Base-by-base conservation (phyloP, 2,797 vertebrate genomes). In the Sebastiscus albofasciatus region DNA sequence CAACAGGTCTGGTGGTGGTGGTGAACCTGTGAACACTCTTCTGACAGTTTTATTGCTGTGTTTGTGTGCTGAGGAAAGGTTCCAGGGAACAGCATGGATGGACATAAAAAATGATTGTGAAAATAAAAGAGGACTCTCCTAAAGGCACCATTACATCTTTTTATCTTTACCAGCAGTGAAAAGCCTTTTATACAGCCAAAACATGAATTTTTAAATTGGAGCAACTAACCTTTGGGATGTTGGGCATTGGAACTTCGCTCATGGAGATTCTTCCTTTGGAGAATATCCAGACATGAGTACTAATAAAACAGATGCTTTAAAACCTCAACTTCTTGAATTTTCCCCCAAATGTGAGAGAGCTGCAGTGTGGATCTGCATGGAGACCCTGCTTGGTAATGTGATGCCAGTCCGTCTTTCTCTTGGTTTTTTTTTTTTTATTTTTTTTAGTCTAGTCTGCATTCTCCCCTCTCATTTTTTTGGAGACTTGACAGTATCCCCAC, bases 171-270 rank as follows among this genome's bases (percentile, higher is more conserved):
- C n/a, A 8, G n/a, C 6, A 39, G 24, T n/a, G 10, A 56, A 72
- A 61, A 56, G 5, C 9, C 3, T 56, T 18, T 60, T 71, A 5
- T 13, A 5, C 2, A 5, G 20, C 2, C 6, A 24, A 16, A 27
- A 22, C 18, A 65, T 34, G 14, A 9, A 29, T 24, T 60, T 31
- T 42, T 3, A 78, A 59, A 81, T 9, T 36, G 8, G 8, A 67
- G 71, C 7, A 72, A 92, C 90, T 78, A 67, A 93, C 92, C 91
- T 90, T 77, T 82, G 34, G 26, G 80, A 52, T 83, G 81, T 22
- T 78, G 82, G 2, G 20, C 92, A 91, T 89, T 81, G 69, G 86
- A 83, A 90, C 75, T 90, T 91, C 69, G n/a, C 72, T 80, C 65
- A 46, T 24, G 58, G 59, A 86, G 79, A 64, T 58, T 84, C 22